A percentile compares a stretch with the other conserved stretches of the same genome.
Conservation (phyloP, 2,888 invertebrate genomes). For the Dryocosmus kuriphilus region DNA sequence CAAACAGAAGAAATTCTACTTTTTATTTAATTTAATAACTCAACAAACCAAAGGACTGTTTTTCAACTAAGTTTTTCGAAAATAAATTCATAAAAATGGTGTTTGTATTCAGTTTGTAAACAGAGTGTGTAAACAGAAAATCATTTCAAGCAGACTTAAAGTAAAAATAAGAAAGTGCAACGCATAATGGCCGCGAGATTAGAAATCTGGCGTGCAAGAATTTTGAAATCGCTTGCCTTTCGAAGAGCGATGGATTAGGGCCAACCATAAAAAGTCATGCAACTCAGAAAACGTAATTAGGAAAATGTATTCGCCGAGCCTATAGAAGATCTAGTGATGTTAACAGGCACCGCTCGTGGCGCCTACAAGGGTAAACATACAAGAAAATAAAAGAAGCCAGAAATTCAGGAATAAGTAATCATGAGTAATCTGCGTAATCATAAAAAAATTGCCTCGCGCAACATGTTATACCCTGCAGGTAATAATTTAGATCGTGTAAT, state of each 20-base stretch:
- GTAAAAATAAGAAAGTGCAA: not conserved
- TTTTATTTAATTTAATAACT: not conserved
- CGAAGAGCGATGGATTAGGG: constrained; percentile 6
- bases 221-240: constrained; percentile 21
- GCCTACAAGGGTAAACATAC: constrained; percentile 22
- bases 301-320: constrained; percentile 26
- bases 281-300: constrained; percentile 5
- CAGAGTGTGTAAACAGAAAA: not conserved
- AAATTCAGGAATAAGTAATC: constrained; percentile 39
- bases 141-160: not conserved
- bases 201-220: constrained; percentile 13
- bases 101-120: too few species aligned
- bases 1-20: not conserved
- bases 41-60: too few species aligned
- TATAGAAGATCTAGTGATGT: not conserved
- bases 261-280: constrained; percentile 3
- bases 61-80: too few species aligned
- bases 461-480: constrained; percentile 31
- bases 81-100: too few species aligned
- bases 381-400: constrained; percentile 9
- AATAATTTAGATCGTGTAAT: constrained; percentile 36
- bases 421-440: constrained; percentile 34
- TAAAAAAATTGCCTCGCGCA: constrained; percentile 24
- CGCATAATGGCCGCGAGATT: not conserved
- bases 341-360: constrained; percentile 21